Percentiles rank a stretch among this genome's conserved stretches.
Evolutionary conservation across 2,797 vertebrate species (phyloP).

Genomic region (Xerus rutilus): DNA sequence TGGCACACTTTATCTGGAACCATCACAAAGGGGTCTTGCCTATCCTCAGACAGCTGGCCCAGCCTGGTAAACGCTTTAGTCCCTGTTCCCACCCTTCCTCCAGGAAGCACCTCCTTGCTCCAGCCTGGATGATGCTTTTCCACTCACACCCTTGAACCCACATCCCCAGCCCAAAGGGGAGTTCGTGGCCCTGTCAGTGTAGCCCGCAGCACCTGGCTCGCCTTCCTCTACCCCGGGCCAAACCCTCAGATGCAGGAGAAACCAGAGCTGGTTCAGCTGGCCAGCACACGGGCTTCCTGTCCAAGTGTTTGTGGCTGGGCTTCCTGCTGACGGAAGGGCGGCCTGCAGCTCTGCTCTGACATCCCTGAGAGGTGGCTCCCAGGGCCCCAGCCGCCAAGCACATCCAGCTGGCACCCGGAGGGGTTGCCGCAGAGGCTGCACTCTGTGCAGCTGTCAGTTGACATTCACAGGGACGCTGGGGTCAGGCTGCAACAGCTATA

Average conservation of each 20-base stretch:
- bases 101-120: slow-evolving; percentile 69
- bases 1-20: slow-evolving; percentile 43
- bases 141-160: slow-evolving; percentile 70
- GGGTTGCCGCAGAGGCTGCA: neutral
- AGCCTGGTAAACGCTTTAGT: neutral
- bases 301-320: slow-evolving; percentile 77
- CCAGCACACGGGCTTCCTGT: slow-evolving; percentile 72
- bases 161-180: slow-evolving; percentile 75
- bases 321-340: slow-evolving; percentile 82
- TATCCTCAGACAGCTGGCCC: slow-evolving; percentile 62
- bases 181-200: slow-evolving; percentile 41
- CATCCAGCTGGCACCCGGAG: slow-evolving; percentile 69
- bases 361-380: slow-evolving; percentile 65
- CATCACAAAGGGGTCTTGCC: neutral
- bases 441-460: slow-evolving; percentile 65
- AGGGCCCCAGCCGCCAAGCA: slow-evolving; percentile 47
- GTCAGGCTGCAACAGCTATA: slow-evolving; percentile 48
- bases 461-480: slow-evolving; percentile 61
- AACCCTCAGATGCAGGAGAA: slow-evolving; percentile 76
- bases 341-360: slow-evolving; percentile 69
- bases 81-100: slow-evolving; percentile 59
- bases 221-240: slow-evolving; percentile 69
- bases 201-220: slow-evolving; percentile 79
- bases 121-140: slow-evolving; percentile 63
- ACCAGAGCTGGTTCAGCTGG: slow-evolving; percentile 74